Base-by-base conservation (phyloP, 1,140 invertebrate species). In the Helicoverpa zea region DNA sequence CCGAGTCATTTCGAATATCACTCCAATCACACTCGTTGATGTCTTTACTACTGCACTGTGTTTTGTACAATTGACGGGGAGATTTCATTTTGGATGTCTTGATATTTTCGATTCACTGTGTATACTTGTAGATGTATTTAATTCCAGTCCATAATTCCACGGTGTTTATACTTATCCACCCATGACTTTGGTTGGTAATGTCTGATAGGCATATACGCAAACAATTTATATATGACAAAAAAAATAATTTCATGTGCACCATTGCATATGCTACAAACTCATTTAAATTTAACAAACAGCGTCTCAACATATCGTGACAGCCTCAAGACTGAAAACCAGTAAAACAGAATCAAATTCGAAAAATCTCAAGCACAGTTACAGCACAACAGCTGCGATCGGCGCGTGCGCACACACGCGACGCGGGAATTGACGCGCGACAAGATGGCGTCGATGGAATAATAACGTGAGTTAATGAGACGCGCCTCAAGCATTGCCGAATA, bases 401-500 rank as follows among this genome's bases (percentile, higher is more conserved):
- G 64, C 64, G 64, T 49, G 52, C 66, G 64, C 35, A 13, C 85
- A 86, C 84, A 79, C 73, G 74, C 75, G 83, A 82, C 79, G 81
- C 76, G 84, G 83, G 87, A 87, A 89, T 88, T 86, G 84, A 84
- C 84, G 73, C 86, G 61, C 83, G 82, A 83, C 81, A 87, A 86
- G 79, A 84, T 83, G 85, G 82, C 81, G 18, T 47, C 74, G 23
- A 23, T 23, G 82, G 86, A 84, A 88, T 89, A 86, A 88, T 86
- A 87, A 86, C 83, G 63, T 72, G 78, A 82, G 81, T 84, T 89
- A 89, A 89, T 89, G 88, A 88, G 88, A 86, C 80, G 77, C 77
- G 77, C 77, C 68, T 70, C 58, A n/a, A 47, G 43, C 56, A 59
- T 23, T 10, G 56, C 56, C 56, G 18, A 59, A 23, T 59, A 23